These are phyloP conservation scores for Hylia prasina DNA, from an alignment of 2,113 vertebrate species.

Conservation along the genomic window DNA sequence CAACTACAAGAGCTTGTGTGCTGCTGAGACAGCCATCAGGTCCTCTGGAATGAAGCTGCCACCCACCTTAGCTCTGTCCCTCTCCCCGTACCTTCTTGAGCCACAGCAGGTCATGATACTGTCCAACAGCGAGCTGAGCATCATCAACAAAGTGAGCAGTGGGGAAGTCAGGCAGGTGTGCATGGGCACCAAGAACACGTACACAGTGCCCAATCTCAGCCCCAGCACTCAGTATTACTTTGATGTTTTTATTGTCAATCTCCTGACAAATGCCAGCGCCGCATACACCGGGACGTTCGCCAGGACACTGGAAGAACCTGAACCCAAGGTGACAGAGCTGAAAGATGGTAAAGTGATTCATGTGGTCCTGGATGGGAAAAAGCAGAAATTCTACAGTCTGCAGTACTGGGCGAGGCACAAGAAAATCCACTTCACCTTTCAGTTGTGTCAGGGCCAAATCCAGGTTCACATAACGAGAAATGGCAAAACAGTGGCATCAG, in stretches of 20 bases:
- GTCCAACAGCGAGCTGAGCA: slow-evolving; percentile 42
- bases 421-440: slow-evolving; percentile 82
- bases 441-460: slow-evolving; percentile 77
- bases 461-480: slow-evolving; percentile 75
- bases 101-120: slow-evolving; percentile 44
- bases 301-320: slow-evolving; percentile 79
- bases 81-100: slow-evolving; percentile 33
- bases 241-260: slow-evolving; percentile 83
- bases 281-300: slow-evolving; percentile 80
- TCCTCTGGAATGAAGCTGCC: slow-evolving; percentile 31
- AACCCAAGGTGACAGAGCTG: slow-evolving; percentile 65
- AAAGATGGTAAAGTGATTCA: slow-evolving; percentile 82
- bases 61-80: background rate
- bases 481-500: slow-evolving; percentile 69
- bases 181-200: slow-evolving; percentile 77
- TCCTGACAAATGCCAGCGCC: slow-evolving; percentile 76
- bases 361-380: slow-evolving; percentile 70
- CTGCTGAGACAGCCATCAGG: slow-evolving; percentile 67
- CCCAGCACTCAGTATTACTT: slow-evolving; percentile 86
- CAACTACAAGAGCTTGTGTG: slow-evolving; percentile 85
- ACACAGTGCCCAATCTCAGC: slow-evolving; percentile 79
- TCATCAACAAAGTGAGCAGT: slow-evolving; percentile 40
- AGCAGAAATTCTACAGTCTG: slow-evolving; percentile 73
- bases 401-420: slow-evolving; percentile 78
- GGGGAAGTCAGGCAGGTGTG: slow-evolving; percentile 77